Percentiles rank a stretch among this genome's conserved stretches.
Conservation (phyloP, 1,140 invertebrate genomes). For the Lepidurus couesii region DNA sequence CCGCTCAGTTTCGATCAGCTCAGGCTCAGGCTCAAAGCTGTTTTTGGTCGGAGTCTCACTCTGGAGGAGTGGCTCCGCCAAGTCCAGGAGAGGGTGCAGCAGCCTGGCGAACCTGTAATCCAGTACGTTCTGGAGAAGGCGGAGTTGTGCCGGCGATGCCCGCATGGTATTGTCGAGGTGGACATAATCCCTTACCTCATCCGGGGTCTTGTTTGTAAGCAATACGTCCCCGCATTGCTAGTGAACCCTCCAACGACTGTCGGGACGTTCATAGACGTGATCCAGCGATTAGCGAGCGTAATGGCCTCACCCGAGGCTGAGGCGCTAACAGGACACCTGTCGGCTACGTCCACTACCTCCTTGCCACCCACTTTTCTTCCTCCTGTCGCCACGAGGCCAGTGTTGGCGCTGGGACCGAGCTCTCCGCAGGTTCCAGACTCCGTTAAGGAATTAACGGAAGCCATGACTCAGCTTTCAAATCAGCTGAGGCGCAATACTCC, state of each 20-base stretch:
- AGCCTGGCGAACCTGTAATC: neutral
- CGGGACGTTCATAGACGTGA: neutral
- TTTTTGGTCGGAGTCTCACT: conserved; percentile 16
- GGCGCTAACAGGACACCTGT: neutral
- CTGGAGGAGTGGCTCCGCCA: conserved; percentile 27
- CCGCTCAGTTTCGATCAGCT: too few relatives aligned
- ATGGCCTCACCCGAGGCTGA: neutral
- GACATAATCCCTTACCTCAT: conserved; percentile 22
- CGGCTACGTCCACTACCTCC: neutral
- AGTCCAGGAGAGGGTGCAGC: conserved; percentile 20
- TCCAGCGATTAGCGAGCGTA: neutral
- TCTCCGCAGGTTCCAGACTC: neutral
- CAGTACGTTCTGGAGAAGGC: conserved; percentile 25
- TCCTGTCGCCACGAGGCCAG: neutral
- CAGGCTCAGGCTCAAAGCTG: neutral
- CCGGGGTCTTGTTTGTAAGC: conserved; percentile 20
- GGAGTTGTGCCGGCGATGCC: conserved; percentile 26
- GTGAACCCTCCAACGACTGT: conserved; percentile 24
- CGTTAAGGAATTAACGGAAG: conserved; percentile 22
- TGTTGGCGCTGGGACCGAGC: neutral
- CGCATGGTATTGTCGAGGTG: neutral
- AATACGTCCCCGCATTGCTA: conserved; percentile 22
- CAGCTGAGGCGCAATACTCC: neutral
- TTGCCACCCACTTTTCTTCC: neutral
- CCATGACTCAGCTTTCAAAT: neutral